phyloP scores from a whole-genome alignment of 2,113 vertebrate species.

The Ovis canadensis region DNA sequence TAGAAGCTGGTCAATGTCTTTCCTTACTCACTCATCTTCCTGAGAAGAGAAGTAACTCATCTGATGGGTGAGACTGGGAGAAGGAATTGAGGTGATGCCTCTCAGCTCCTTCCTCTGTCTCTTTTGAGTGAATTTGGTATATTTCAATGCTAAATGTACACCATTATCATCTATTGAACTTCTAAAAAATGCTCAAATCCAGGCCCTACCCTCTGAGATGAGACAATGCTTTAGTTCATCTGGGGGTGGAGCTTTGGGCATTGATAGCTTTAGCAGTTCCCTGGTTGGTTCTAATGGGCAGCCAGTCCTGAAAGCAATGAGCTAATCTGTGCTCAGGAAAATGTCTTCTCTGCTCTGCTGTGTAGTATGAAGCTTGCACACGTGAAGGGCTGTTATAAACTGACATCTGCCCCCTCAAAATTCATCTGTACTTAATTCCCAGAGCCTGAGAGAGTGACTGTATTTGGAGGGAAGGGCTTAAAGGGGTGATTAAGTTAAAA shows the following conservation, averaged over 20 bases:
- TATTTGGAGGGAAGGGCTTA: neutral
- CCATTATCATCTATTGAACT: neutral
- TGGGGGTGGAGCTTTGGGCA: neutral
- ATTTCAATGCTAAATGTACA: neutral
- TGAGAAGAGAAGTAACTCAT: neutral
- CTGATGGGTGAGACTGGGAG: neutral
- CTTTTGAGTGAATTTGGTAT: neutral
- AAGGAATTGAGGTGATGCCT: neutral
- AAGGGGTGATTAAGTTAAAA: neutral
- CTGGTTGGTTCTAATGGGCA: neutral
- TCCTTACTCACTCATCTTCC: neutral
- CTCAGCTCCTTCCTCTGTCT: neutral
- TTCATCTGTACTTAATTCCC: neutral
- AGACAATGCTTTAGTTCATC: neutral
- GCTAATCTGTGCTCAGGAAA: neutral
- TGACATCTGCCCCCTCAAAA: neutral
- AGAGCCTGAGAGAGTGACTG: neutral
- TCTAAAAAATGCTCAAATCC: neutral
- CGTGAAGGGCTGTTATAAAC: neutral
- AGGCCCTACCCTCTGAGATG: fast-evolving
- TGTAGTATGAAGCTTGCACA: neutral
- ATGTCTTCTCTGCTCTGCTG: neutral
- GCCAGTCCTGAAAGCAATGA: neutral
- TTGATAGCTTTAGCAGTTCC: neutral
- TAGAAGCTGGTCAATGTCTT: neutral